phyloP scores from a whole-genome alignment of 1,140 invertebrate species.

The Delia radicum region DNA sequence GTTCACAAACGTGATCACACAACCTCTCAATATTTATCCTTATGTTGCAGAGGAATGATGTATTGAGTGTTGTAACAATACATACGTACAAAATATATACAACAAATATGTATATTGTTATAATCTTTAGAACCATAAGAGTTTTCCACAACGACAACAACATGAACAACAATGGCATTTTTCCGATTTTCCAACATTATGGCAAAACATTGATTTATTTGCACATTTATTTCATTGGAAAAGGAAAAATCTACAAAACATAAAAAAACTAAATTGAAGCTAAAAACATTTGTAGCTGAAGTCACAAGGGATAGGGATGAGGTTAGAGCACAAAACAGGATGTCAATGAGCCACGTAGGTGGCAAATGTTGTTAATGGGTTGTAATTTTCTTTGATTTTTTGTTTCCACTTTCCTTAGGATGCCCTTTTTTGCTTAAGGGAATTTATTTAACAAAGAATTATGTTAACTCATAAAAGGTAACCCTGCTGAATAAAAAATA shows the following conservation, averaged over 20 bases:
- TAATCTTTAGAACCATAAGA: not conserved
- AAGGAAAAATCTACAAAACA: not conserved
- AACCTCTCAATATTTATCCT: not conserved
- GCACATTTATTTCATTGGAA: slow-evolving; percentile 24
- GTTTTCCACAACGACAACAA: not conserved
- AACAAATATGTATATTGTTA: not conserved
- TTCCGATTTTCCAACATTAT: slow-evolving; percentile 28
- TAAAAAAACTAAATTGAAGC: not conserved
- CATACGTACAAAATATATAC: not conserved
- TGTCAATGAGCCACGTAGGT: slow-evolving; percentile 26
- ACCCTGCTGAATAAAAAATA: slow-evolving; percentile 6
- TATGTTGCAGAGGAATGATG: not conserved
- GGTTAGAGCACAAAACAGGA: not conserved
- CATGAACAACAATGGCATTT: slow-evolving; percentile 1
- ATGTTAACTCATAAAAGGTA: slow-evolving; percentile 7
- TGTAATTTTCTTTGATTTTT: slow-evolving; percentile 29
- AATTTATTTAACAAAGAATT: slow-evolving; percentile 15
- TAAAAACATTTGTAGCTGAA: not conserved
- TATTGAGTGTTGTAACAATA: slow-evolving; percentile 4
- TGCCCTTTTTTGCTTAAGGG: not conserved
- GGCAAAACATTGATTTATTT: slow-evolving; percentile 31
- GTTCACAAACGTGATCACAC: slow-evolving; percentile 14
- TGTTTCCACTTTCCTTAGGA: not conserved
- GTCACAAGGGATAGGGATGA: not conserved
- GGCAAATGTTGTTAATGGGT: slow-evolving; percentile 33